Percentiles rank a stretch among this genome's conserved stretches.
These are phyloP conservation scores for Drosophila bocki DNA, from an alignment of 1,140 invertebrate genomes.

Conservation along the genomic window DNA sequence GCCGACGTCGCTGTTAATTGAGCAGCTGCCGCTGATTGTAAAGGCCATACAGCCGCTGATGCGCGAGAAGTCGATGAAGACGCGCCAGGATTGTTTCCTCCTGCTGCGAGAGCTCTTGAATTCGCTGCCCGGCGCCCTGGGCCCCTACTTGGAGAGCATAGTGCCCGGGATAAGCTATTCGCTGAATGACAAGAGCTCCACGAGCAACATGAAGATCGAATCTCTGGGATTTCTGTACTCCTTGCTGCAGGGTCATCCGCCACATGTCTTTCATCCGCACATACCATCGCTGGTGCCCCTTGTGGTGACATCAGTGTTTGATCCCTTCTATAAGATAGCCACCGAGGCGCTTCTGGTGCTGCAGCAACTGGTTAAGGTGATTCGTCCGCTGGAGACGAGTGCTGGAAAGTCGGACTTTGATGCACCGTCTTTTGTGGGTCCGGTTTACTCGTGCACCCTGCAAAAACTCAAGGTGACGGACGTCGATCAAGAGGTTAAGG, in stretches of 20 bases:
- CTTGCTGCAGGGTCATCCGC: conserved; percentile 93
- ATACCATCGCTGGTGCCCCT: conserved; percentile 94
- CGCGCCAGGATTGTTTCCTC: conserved; percentile 96
- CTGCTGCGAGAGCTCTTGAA: conserved; percentile 95
- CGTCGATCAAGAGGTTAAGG: conserved; percentile 99
- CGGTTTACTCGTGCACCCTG: conserved; percentile 94
- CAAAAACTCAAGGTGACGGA: conserved; percentile 96
- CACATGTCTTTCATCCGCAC: conserved; percentile 91
- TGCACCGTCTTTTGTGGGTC: conserved; percentile 91
- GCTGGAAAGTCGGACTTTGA: conserved; percentile 87
- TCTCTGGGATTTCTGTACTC: conserved; percentile 97
- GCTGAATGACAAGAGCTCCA: conserved; percentile 96
- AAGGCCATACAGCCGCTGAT: conserved; percentile 95
- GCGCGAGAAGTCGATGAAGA: conserved; percentile 97
- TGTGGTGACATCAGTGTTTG: conserved; percentile 94
- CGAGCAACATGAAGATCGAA: conserved; percentile 99
- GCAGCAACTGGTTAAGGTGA: conserved; percentile 97
- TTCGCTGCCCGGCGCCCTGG: conserved; percentile 95
- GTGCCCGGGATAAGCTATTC: conserved; percentile 97
- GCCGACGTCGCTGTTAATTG: conserved; percentile 89
- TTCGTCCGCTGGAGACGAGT: conserved; percentile 91
- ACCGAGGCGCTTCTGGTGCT: conserved; percentile 97
- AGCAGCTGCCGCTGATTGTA: conserved; percentile 90
- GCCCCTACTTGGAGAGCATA: conserved; percentile 93
- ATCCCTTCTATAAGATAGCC: conserved; percentile 99